phyloP scores from a whole-genome alignment of 2,113 vertebrate species.

The Malaclemys terrapin region DNA sequence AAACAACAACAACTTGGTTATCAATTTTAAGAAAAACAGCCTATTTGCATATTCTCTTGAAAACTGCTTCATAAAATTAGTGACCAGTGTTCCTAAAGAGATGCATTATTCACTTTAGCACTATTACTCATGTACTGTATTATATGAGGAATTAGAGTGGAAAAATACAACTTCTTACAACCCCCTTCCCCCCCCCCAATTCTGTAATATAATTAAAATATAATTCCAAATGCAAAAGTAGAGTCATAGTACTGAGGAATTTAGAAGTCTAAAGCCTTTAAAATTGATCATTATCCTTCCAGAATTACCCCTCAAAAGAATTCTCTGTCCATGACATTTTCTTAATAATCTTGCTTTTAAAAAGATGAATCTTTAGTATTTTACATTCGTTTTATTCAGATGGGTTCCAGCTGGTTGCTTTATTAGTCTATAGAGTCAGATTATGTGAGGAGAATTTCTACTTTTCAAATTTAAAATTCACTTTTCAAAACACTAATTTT shows the following conservation, averaged over 20 bases:
- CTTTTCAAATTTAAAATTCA: not conserved
- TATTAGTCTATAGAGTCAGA: not conserved
- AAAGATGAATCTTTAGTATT: not conserved
- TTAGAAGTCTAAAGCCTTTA: not conserved
- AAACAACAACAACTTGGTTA: not conserved
- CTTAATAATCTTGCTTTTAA: not conserved
- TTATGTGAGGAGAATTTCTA: not conserved
- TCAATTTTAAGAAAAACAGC: not conserved
- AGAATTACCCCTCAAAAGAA: not conserved
- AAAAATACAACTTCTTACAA: not conserved
- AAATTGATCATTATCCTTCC: not conserved
- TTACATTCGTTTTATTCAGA: not conserved
- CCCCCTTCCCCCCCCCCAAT: no score
- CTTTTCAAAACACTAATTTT: not conserved
- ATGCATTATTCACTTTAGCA: not conserved
- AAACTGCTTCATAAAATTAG: not conserved
- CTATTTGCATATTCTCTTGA: not conserved
- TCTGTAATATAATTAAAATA: not conserved
- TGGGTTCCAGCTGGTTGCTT: not conserved
- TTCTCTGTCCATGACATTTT: not conserved
- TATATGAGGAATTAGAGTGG: not conserved
- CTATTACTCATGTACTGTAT: not conserved
- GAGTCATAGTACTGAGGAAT: not conserved
- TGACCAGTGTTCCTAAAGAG: not conserved
- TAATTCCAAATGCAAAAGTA: not conserved